Base-by-base conservation (phyloP, 2,888 invertebrate species). In the Tachina fera region DNA sequence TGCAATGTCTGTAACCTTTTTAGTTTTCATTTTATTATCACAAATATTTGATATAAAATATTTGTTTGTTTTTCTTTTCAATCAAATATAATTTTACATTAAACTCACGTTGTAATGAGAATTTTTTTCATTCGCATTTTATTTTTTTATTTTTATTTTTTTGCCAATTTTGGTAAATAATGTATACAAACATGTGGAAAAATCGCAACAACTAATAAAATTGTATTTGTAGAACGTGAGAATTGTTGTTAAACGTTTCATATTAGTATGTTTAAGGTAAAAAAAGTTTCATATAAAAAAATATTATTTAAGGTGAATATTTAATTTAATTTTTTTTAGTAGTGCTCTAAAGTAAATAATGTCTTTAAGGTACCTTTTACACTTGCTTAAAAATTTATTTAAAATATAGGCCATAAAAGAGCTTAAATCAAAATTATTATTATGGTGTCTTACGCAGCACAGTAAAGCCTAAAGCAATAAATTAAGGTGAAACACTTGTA, bases 171-270 rank as follows among this genome's bases (percentile, higher is more conserved):
- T 41, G 79, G 74, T 56, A 75, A 67, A 82, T 51, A 16, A 41
- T 16, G 43, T 63, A 16, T 10, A 16, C 10, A 22, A 16, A 2
- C n/a, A 56, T 39, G 53, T 45, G 41, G 1, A 58, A 68, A 41
- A 53, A 65, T 49, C n/a, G 53, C 19, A 74, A 67, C 41, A 58
- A 49, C 60, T 63, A 81, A 74, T 22, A 75, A 81, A 70, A 75
- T 16, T 72, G 58, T 67, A 65, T 72, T 83, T 83, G 58, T 83
- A 72, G 83, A 83, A 83, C 83, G 83, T 83, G 83, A 83, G 83
- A 83, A 83, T 61, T 77, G 67, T 68, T 77, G 67, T 72, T 45
- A 49, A 22, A 53, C 9, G 16, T 56, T 67, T 39, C 6, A 43
- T 51, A n/a, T 72, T 16, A 72, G 67, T 58, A 49, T 47, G 51